These are phyloP conservation scores for Pandemis corylana DNA, from an alignment of 2,888 invertebrate genomes.

Conservation along the genomic window DNA sequence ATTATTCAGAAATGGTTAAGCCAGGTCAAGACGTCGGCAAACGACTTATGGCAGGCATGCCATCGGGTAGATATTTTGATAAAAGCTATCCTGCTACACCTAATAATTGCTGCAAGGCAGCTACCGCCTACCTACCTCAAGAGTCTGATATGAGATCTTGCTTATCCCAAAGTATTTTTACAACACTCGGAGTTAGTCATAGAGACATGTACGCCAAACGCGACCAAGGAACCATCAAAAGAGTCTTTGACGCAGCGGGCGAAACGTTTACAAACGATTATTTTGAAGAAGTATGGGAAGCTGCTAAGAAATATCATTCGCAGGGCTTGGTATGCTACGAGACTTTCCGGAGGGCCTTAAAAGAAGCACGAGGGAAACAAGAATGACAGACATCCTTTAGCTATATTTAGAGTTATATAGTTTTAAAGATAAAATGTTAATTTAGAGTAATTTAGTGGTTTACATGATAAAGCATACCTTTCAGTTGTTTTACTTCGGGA, in stretches of 20 bases:
- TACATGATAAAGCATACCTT: constrained; percentile 70
- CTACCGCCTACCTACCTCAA: constrained; percentile 50
- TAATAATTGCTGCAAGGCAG: constrained; percentile 52
- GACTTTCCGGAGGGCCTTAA: constrained; percentile 56
- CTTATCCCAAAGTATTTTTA: constrained; percentile 54
- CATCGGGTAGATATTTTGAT: constrained; percentile 61
- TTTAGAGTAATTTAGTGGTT: constrained; percentile 2
- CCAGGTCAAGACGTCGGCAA: constrained; percentile 47
- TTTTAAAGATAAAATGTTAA: neutral
- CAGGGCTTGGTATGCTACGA: constrained; percentile 72
- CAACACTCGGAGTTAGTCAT: constrained; percentile 53
- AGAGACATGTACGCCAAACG: constrained; percentile 57
- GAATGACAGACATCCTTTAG: neutral
- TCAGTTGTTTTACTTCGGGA: constrained; percentile 86
- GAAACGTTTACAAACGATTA: constrained; percentile 66
- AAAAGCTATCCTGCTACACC: constrained; percentile 54
- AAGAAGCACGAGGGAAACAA: constrained; percentile 3
- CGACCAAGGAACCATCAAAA: constrained; percentile 54
- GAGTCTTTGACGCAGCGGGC: constrained; percentile 71
- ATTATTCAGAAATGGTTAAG: constrained; percentile 59
- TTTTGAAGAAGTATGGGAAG: constrained; percentile 72
- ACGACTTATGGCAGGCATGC: constrained; percentile 53
- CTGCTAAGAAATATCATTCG: constrained; percentile 67
- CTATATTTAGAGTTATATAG: constrained; percentile 4
- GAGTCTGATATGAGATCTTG: constrained; percentile 56